A percentile compares a stretch with the other conserved stretches of the same genome.
Evolutionary conservation across 2,888 invertebrate species (phyloP).

Genomic region (Elysia crispata): DNA sequence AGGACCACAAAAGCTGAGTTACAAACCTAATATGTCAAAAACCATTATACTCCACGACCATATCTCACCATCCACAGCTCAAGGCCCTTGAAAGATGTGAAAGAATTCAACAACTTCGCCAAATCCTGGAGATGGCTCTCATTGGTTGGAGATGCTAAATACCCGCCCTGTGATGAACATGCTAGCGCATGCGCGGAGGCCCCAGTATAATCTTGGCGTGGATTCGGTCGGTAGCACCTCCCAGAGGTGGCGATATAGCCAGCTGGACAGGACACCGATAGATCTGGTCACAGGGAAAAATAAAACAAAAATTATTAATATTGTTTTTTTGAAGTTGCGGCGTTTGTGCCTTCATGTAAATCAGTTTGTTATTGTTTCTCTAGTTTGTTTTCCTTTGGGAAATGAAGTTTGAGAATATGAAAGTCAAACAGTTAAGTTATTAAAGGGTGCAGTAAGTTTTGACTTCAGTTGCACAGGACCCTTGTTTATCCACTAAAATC

Average conservation of each 20-base stretch:
- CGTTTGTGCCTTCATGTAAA: too few species aligned
- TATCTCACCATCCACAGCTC: slow-evolving; percentile 23
- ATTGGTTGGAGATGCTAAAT: background rate
- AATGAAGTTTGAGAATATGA: too few species aligned
- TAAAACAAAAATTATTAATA: background rate
- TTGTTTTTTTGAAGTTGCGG: too few species aligned
- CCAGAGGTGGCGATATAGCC: slow-evolving; percentile 11
- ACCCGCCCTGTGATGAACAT: background rate
- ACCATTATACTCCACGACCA: too few species aligned
- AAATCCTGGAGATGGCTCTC: background rate
- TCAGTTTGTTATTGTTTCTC: too few species aligned
- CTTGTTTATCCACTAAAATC: too few species aligned
- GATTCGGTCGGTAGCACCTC: slow-evolving; percentile 6
- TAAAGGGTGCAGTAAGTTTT: too few species aligned
- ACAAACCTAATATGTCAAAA: too few species aligned
- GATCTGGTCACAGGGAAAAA: background rate
- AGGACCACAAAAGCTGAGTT: too few species aligned
- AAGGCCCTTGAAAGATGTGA: background rate
- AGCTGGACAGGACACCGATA: background rate
- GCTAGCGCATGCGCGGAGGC: background rate
- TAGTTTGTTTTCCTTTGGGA: too few species aligned
- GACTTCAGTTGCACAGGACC: too few species aligned
- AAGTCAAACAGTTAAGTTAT: too few species aligned
- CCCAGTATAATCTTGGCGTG: background rate
- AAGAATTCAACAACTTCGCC: background rate